These are phyloP conservation scores for Formicarius rufipectus DNA, from an alignment of 2,113 vertebrate species.

Conservation along the genomic window DNA sequence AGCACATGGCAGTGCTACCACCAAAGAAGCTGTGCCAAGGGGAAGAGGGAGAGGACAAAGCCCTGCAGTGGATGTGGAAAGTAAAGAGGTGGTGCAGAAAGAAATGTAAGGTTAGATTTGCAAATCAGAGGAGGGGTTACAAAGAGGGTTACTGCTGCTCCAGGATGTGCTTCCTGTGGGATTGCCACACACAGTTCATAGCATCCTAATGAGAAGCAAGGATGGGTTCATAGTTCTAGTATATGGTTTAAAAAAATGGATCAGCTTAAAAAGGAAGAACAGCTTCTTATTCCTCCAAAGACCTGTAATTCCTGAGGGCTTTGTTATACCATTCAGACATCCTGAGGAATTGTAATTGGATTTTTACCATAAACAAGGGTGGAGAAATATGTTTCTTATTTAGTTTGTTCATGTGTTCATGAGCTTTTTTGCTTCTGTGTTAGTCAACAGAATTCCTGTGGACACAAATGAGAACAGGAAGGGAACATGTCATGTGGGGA, in stretches of 20 bases:
- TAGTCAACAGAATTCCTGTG: conserved; percentile 2
- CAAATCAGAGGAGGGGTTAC: neutral
- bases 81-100: neutral
- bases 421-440: neutral
- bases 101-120: neutral
- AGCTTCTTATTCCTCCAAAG: neutral
- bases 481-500: neutral
- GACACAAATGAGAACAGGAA: neutral
- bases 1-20: neutral
- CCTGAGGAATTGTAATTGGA: neutral
- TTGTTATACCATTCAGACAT: neutral
- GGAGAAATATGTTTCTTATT: conserved; percentile 26
- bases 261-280: neutral
- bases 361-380: neutral
- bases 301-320: neutral
- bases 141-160: neutral
- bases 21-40: neutral
- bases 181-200: neutral
- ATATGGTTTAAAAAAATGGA: neutral
- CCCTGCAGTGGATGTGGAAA: neutral
- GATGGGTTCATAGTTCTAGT: neutral
- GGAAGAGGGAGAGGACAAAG: neutral
- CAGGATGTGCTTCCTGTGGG: neutral
- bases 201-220: neutral
- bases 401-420: neutral